Evolutionary conservation across 2,797 vertebrate species (phyloP).

Genomic region (Micropoecilia bifurca): DNA sequence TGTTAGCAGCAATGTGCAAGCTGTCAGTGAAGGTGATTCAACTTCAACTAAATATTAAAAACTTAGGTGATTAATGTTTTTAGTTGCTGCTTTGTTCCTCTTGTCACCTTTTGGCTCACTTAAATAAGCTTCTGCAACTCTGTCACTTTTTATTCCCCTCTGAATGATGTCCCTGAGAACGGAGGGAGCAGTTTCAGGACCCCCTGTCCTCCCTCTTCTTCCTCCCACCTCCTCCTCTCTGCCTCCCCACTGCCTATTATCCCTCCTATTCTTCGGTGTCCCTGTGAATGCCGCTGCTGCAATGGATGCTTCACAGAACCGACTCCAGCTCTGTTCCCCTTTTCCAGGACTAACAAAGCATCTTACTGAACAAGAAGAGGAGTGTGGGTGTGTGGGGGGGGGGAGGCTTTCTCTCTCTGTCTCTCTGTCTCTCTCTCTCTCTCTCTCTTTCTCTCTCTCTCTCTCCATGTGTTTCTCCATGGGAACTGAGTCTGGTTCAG

Average conservation of each 20-base stretch:
- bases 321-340: slow-evolving; percentile 89
- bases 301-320: slow-evolving; percentile 84
- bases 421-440: slow-evolving; percentile 66
- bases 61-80: slow-evolving; percentile 44
- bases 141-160: slow-evolving; percentile 69
- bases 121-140: slow-evolving; percentile 40
- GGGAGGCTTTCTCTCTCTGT: slow-evolving; percentile 83
- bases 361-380: slow-evolving; percentile 89
- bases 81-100: slow-evolving; percentile 40
- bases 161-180: slow-evolving; percentile 75
- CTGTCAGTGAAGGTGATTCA: background rate
- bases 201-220: slow-evolving; percentile 50
- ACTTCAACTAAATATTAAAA: background rate
- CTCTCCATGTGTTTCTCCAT: slow-evolving; percentile 69
- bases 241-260: slow-evolving; percentile 62
- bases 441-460: slow-evolving; percentile 66
- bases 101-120: slow-evolving; percentile 37
- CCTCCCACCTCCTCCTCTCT: slow-evolving; percentile 29
- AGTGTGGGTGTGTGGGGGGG: slow-evolving; percentile 77
- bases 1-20: background rate
- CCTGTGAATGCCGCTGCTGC: slow-evolving; percentile 84
- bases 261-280: slow-evolving; percentile 82
- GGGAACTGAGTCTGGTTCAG: slow-evolving; percentile 88
- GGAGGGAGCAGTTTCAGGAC: slow-evolving; percentile 61
- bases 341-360: slow-evolving; percentile 96